These are phyloP conservation scores for Platynereis dumerilii DNA, from an alignment of 2,888 invertebrate genomes.

Conservation along the genomic window DNA sequence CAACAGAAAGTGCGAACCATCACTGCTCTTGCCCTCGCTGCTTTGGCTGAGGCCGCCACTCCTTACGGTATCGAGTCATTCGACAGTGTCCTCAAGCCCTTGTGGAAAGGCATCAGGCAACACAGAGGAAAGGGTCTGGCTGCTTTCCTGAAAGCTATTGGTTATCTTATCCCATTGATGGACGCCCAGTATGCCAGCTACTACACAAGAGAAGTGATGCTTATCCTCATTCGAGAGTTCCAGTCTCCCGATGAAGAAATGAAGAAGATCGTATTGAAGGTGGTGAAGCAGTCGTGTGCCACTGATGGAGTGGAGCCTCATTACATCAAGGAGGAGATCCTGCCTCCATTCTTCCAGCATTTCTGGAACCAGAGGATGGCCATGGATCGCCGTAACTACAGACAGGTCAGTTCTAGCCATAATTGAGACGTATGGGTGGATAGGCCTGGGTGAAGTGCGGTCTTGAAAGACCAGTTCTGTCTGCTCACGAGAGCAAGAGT, in stretches of 20 bases:
- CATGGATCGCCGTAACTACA: constrained; percentile 94
- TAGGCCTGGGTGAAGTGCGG: neutral
- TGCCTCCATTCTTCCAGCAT: constrained; percentile 98
- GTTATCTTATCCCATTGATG: constrained; percentile 98
- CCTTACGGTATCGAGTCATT: constrained; percentile 99
- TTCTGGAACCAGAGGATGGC: constrained; percentile 99
- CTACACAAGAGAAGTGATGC: constrained; percentile 98
- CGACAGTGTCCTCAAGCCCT: constrained; percentile 97
- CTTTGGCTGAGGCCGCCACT: constrained; percentile 97
- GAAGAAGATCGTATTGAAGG: constrained; percentile 99
- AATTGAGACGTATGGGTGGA: neutral
- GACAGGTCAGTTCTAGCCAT: constrained; percentile 70
- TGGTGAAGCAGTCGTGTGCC: constrained; percentile 99
- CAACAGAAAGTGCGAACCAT: constrained; percentile 99
- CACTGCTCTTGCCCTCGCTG: constrained; percentile 96
- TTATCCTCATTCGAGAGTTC: constrained; percentile 98
- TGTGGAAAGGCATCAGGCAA: constrained; percentile 98
- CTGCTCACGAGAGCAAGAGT: too few species aligned
- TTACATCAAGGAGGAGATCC: constrained; percentile 98
- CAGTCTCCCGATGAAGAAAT: constrained; percentile 99
- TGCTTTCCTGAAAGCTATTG: constrained; percentile 87
- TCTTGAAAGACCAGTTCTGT: neutral
- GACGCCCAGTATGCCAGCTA: constrained; percentile 99
- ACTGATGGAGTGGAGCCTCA: constrained; percentile 99
- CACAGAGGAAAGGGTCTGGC: constrained; percentile 69